Evolutionary conservation across 2,888 invertebrate genomes (phyloP).

Genomic region (Artemia sp.): DNA sequence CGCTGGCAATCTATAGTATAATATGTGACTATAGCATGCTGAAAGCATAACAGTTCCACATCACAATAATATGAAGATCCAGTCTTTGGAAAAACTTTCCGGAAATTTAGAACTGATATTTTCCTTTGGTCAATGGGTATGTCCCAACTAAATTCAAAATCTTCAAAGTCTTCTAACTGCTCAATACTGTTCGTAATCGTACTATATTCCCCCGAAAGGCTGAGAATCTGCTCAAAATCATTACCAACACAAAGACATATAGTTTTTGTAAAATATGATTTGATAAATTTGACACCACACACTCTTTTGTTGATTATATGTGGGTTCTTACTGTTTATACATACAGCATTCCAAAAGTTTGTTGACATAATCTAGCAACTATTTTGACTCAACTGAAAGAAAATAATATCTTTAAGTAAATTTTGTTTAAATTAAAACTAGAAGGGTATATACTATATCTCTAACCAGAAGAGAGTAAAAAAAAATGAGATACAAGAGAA

Average conservation of each 20-base stretch:
- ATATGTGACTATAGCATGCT: not conserved
- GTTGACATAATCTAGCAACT: conserved; percentile 19
- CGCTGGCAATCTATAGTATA: not conserved
- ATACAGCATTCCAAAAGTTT: conserved; percentile 22
- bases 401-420: too few relatives aligned
- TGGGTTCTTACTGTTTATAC: conserved; percentile 28
- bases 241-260: not conserved
- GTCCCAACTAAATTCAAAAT: not conserved
- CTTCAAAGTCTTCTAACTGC: too few relatives aligned
- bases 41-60: not conserved
- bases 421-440: too few relatives aligned
- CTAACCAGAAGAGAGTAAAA: too few relatives aligned
- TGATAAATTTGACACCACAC: conserved; percentile 22
- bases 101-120: not conserved
- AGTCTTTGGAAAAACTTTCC: not conserved
- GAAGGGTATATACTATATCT: too few relatives aligned
- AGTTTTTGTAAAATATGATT: not conserved
- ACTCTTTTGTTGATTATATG: conserved; percentile 28
- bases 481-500: too few relatives aligned
- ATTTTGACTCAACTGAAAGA: too few relatives aligned
- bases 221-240: too few relatives aligned
- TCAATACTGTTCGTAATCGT: too few relatives aligned
- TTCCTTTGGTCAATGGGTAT: not conserved
- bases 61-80: not conserved
- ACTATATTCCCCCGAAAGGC: too few relatives aligned